Percentiles rank a stretch among this genome's conserved stretches.
phyloP scores from a whole-genome alignment of 2,888 invertebrate species.

The Drosophila colorata region DNA sequence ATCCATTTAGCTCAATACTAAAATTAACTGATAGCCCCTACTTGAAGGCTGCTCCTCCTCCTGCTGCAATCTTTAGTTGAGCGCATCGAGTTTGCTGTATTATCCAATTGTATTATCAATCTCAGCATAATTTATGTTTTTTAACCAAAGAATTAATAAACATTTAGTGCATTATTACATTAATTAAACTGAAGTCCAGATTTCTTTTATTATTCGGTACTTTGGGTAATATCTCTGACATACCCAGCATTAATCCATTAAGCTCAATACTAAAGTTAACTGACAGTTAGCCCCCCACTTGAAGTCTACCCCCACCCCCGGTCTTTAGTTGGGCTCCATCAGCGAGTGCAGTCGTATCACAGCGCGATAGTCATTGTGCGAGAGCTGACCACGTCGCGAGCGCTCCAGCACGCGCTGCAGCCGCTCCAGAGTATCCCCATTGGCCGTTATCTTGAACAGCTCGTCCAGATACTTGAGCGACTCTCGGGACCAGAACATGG shows the following conservation, averaged over 20 bases:
- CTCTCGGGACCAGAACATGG: conserved; percentile 84
- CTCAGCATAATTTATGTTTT: conserved; percentile 47
- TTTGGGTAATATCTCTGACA: conserved; percentile 63
- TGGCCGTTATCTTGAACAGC: conserved; percentile 61
- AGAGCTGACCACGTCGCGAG: conserved; percentile 81
- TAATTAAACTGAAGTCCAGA: conserved; percentile 45
- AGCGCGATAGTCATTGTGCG: conserved; percentile 83
- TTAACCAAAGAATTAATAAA: conserved; percentile 58
- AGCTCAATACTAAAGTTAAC: conserved; percentile 28
- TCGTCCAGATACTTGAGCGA: conserved; percentile 80
- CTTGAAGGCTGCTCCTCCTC: neutral
- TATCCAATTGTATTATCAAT: conserved; percentile 31
- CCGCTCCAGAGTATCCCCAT: conserved; percentile 63
- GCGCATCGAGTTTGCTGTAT: conserved; percentile 23
- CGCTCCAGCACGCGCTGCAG: conserved; percentile 77
- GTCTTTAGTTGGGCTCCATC: conserved; percentile 49
- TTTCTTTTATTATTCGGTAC: conserved; percentile 48
- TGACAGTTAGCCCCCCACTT: conserved; percentile 10
- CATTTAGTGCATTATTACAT: conserved; percentile 47
- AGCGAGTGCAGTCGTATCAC: conserved; percentile 80
- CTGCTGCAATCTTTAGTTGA: conserved; percentile 42
- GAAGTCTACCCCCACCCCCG: neutral
- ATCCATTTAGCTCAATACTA: conserved; percentile 33
- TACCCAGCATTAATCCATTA: conserved; percentile 35
- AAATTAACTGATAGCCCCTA: conserved; percentile 18